A percentile compares a stretch with the other conserved stretches of the same genome.
These are phyloP conservation scores for Scelioninae gen. 2 DNA, from an alignment of 2,888 invertebrate genomes.

Conservation along the genomic window DNA sequence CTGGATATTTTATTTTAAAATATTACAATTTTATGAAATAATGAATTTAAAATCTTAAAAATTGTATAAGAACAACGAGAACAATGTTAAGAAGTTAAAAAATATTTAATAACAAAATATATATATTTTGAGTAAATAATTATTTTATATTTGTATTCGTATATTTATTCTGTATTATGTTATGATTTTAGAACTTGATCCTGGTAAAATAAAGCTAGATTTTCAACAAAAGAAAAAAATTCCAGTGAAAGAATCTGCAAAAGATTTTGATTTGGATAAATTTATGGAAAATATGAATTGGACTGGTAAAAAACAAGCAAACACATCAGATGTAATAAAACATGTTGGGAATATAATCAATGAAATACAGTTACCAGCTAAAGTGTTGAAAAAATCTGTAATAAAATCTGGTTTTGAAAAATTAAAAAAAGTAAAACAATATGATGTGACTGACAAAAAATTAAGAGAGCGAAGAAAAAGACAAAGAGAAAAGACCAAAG, in stretches of 20 bases:
- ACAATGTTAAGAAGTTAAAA: no score
- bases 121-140: no score
- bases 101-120: no score
- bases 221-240: constrained; percentile 14
- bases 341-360: constrained; percentile 71
- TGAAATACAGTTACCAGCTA: constrained; percentile 75
- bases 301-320: constrained; percentile 63
- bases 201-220: no score
- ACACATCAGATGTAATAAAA: constrained; percentile 4
- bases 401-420: constrained; percentile 82
- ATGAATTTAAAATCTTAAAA: no score
- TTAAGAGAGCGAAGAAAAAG: constrained; percentile 79
- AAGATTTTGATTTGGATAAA: constrained; percentile 71
- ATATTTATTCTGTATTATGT: no score
- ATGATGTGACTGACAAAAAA: constrained; percentile 78
- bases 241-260: constrained; percentile 33
- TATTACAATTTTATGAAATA: no score
- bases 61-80: no score
- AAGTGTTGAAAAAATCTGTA: constrained; percentile 80
- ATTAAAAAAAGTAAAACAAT: constrained; percentile 79
- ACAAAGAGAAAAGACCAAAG: constrained; percentile 88
- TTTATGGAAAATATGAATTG: constrained; percentile 73
- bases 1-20: no score
- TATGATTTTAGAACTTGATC: no score
- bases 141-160: no score